Evolutionary conservation across 92 coral and sea anemone genomes (phyloP).

Genomic region (Zoanthus sansibaricus): DNA sequence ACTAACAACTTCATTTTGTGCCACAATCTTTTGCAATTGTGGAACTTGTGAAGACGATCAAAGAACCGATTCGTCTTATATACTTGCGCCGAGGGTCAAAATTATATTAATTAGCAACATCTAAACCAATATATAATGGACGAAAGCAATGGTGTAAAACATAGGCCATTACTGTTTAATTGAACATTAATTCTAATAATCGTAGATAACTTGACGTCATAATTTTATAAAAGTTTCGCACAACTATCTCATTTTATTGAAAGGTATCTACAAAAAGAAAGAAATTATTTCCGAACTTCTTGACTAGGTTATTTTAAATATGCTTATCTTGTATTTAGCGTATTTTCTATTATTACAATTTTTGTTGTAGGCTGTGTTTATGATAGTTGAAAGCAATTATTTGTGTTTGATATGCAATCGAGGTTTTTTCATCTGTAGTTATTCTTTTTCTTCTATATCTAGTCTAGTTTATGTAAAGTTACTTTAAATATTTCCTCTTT

Average conservation of each 20-base stretch:
- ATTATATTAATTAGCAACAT: neutral
- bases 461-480: too few relatives aligned
- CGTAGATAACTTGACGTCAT: slow-evolving; percentile 20
- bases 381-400: too few relatives aligned
- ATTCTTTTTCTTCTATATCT: too few relatives aligned
- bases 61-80: neutral
- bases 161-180: neutral
- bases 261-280: neutral
- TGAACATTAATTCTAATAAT: neutral
- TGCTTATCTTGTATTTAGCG: neutral
- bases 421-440: too few relatives aligned
- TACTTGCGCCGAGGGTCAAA: neutral
- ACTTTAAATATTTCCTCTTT: too few relatives aligned
- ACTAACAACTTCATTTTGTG: neutral
- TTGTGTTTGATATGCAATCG: too few relatives aligned
- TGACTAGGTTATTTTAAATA: slow-evolving; percentile 10
- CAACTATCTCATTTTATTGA: neutral
- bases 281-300: slow-evolving; percentile 21
- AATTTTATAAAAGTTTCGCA: neutral
- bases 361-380: too few relatives aligned
- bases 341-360: neutral
- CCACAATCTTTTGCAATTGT: neutral
- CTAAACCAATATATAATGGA: neutral
- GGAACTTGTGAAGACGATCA: neutral
- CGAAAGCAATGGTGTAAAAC: neutral